These are phyloP conservation scores for Hemithea aestivaria DNA, from an alignment of 2,888 invertebrate species.

Conservation along the genomic window DNA sequence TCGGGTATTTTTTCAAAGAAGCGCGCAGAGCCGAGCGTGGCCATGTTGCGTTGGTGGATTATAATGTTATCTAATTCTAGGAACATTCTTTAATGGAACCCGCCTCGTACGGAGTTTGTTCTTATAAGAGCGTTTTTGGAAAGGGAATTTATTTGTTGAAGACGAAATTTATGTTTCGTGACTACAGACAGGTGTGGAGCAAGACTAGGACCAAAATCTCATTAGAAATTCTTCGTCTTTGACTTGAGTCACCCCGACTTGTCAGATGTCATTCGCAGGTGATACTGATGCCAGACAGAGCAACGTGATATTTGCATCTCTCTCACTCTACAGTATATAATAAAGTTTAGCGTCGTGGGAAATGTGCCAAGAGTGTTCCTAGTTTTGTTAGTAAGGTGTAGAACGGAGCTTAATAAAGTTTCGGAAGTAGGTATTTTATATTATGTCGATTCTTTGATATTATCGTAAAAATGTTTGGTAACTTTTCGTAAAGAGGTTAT, in stretches of 20 bases:
- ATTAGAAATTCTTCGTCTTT: conserved; percentile 5
- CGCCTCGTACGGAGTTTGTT: no score
- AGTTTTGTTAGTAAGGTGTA: conserved; percentile 39
- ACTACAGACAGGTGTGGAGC: no score
- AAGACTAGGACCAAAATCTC: no score
- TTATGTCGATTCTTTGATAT: conserved; percentile 20
- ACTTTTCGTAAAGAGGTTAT: conserved; percentile 1
- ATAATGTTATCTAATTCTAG: no score
- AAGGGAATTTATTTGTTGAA: no score
- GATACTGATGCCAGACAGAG: conserved; percentile 19
- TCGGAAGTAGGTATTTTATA: conserved; percentile 24
- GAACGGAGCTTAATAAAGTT: conserved; percentile 41
- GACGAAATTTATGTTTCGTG: no score
- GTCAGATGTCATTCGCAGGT: conserved; percentile 9
- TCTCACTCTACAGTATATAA: conserved; percentile 36
- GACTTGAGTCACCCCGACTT: conserved; percentile 11
- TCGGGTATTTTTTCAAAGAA: no score
- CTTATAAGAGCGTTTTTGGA: no score
- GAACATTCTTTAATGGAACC: no score
- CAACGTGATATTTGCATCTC: conserved; percentile 22
- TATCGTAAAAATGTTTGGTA: neutral
- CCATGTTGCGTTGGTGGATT: no score
- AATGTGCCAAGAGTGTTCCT: conserved; percentile 47
- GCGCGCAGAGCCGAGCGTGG: no score
- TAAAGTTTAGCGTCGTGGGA: conserved; percentile 50